These are phyloP conservation scores for Drosophila lacteicornis DNA, from an alignment of 1,140 invertebrate species.

Conservation along the genomic window DNA sequence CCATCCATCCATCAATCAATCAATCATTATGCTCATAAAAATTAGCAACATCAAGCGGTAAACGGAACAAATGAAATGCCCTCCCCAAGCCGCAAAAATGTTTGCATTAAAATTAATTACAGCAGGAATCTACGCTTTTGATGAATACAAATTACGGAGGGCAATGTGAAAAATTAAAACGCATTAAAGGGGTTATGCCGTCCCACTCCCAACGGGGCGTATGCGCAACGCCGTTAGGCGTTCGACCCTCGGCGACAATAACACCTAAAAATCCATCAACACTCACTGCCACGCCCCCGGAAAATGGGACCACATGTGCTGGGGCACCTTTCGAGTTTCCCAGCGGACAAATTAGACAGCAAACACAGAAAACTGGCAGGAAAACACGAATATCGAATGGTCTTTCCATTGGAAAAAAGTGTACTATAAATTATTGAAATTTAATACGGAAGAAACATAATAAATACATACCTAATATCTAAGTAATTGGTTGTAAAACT, in stretches of 20 bases:
- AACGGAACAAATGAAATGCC: constrained; percentile 43
- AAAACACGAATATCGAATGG: background rate
- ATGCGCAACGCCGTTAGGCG: constrained; percentile 27
- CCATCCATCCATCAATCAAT: constrained; percentile 68
- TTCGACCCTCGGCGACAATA: constrained; percentile 16
- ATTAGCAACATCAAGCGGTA: constrained; percentile 63
- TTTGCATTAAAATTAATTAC: constrained; percentile 76
- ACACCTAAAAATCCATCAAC: constrained; percentile 51
- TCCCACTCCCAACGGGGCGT: constrained; percentile 29
- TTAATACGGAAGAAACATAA: background rate
- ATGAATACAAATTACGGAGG: constrained; percentile 54
- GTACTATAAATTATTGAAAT: background rate
- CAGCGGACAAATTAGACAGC: constrained; percentile 31
- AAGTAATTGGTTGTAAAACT: no score
- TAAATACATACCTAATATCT: background rate
- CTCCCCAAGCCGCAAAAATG: constrained; percentile 51
- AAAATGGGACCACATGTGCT: constrained; percentile 7
- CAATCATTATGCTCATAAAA: constrained; percentile 76
- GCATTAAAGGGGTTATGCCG: constrained; percentile 30
- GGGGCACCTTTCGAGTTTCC: constrained; percentile 17
- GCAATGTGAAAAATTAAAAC: constrained; percentile 34
- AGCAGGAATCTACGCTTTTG: constrained; percentile 24
- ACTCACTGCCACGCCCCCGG: constrained; percentile 7
- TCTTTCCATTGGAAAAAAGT: background rate
- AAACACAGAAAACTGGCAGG: background rate